Base-by-base conservation (phyloP, 2,888 invertebrate species). In the Bombylius discolor region DNA sequence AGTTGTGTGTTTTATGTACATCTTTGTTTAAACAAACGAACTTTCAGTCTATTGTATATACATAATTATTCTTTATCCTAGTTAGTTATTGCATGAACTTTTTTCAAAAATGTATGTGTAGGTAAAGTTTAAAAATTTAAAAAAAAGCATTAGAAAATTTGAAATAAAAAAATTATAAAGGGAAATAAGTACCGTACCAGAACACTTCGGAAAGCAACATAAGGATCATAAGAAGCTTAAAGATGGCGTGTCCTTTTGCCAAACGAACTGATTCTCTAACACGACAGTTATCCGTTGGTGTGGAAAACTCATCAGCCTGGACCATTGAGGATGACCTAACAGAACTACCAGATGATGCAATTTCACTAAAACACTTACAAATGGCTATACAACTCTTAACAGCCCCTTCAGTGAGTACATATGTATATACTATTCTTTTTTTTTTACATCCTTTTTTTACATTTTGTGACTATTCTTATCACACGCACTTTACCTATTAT, bases 331-430 rank as follows among this genome's bases (percentile, higher is more conserved):
- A 74, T 59, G 73, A 74, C 56, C 58, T 64, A 33, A 55, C 59
- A 14, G 74, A 74, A 59, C 61, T 67, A 34, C 63, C 72, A 34
- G 72, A 69, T 55, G 75, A 74, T 68, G 75, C 74, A n/a, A 60
- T 74, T 60, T 71, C 75, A 56, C 64, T 90, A 70, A 88, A 86
- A 71, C 85, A 89, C 69, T 77, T 91, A 64, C 87, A 86, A 67
- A 84, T 87, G 67, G 90, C 90, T 45, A 81, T 91, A 63, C 82
- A 86, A 65, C 78, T 89, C 59, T 77, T 91, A 61, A 90, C 89
- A 42, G 84, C 87, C 48, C 90, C 90, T 56, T 83, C 88, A 78
- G 89, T 90, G 78, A 80, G 23, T 42, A 42, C 39, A 42, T 36
- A 42, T 39, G 11, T n/a, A n/a, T n/a, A n/a, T n/a, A n/a, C n/a